Conservation (phyloP, 1,140 invertebrate genomes). For the Saccostrea cuccullata region DNA sequence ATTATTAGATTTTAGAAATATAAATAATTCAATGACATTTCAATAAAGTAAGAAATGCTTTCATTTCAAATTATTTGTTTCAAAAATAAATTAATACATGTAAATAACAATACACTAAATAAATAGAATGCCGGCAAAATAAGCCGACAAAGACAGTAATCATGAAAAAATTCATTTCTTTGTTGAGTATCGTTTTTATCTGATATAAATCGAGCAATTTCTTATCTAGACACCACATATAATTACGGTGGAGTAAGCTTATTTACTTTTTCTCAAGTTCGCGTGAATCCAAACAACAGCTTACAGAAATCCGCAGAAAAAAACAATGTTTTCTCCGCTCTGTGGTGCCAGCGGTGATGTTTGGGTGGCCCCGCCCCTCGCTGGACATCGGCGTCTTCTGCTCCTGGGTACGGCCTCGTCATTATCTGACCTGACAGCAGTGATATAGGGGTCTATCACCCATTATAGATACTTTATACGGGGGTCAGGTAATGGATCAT, state of each 20-base stretch:
- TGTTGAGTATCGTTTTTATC: neutral
- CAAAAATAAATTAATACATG: neutral
- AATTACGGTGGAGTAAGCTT: neutral
- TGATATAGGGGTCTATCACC: slow-evolving; percentile 50
- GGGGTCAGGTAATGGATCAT: slow-evolving; percentile 57
- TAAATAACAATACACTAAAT: neutral
- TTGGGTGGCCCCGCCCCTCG: slow-evolving; percentile 40
- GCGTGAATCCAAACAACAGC: slow-evolving; percentile 18
- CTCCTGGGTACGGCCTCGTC: slow-evolving; percentile 46
- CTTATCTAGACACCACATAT: slow-evolving; percentile 8
- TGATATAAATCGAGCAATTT: slow-evolving; percentile 12
- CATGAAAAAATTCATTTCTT: neutral
- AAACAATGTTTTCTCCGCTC: neutral
- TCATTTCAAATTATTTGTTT: neutral
- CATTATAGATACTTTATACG: slow-evolving; percentile 55
- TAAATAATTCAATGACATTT: neutral
- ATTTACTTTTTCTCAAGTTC: slow-evolving; percentile 31
- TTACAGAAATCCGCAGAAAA: neutral
- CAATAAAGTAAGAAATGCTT: neutral
- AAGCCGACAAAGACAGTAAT: slow-evolving; percentile 15
- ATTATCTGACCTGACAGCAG: slow-evolving; percentile 47
- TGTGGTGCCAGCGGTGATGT: slow-evolving; percentile 5
- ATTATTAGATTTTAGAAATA: too few species aligned
- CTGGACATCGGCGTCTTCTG: slow-evolving; percentile 53
- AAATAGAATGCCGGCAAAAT: neutral